These are phyloP conservation scores for Microtus pennsylvanicus DNA, from an alignment of 2,113 vertebrate genomes.

Conservation along the genomic window DNA sequence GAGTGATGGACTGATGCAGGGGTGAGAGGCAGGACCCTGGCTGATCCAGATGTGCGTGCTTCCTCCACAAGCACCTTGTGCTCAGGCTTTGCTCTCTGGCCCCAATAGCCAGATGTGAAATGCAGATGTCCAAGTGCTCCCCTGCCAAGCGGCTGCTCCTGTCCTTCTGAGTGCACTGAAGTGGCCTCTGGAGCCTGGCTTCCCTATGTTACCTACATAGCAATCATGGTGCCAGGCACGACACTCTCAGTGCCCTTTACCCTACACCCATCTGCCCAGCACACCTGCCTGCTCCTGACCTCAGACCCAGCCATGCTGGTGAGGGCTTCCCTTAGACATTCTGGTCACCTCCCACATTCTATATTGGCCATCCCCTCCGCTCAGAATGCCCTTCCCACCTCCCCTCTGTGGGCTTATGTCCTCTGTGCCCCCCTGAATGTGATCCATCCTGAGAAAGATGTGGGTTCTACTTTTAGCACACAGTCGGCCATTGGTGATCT, in stretches of 20 bases:
- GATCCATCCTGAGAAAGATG: not conserved
- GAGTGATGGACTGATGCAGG: not conserved
- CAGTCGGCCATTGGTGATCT: not conserved
- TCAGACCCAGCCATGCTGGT: not conserved
- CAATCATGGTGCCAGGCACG: not conserved
- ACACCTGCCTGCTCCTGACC: not conserved
- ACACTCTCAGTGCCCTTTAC: not conserved
- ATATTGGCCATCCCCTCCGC: not conserved
- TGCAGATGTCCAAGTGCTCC: accelerated
- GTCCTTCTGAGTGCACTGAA: not conserved
- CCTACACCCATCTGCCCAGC: not conserved
- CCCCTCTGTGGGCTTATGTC: not conserved
- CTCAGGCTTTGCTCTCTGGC: not conserved
- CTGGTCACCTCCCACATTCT: not conserved
- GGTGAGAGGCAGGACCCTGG: not conserved
- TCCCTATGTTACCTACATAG: not conserved
- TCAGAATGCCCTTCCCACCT: not conserved
- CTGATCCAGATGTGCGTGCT: not conserved
- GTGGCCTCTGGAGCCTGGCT: not conserved
- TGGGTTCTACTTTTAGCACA: not conserved
- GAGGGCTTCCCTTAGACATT: not conserved
- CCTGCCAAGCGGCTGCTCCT: not conserved
- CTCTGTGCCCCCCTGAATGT: not conserved
- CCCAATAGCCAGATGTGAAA: not conserved
- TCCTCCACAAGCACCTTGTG: no score